phyloP scores from a whole-genome alignment of 1,140 invertebrate genomes.

The Homalodisca vitripennis region DNA sequence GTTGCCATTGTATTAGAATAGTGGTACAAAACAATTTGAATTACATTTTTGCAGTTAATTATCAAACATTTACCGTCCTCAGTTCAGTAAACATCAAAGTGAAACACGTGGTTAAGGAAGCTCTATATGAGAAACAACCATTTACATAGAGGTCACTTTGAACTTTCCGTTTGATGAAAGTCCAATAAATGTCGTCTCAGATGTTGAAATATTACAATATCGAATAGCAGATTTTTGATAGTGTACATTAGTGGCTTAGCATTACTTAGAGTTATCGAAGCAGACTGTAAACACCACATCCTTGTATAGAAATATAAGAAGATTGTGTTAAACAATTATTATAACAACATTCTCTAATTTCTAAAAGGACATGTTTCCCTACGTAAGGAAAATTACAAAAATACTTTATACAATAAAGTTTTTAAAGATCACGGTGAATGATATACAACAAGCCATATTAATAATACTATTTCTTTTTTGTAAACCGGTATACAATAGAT shows the following conservation, averaged over 20 bases:
- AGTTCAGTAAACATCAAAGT: no score
- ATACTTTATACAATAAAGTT: background rate
- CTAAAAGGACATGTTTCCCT: conserved; percentile 5
- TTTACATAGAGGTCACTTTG: no score
- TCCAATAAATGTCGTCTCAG: background rate
- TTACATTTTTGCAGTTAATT: no score
- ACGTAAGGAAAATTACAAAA: conserved; percentile 22
- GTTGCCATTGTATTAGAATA: no score
- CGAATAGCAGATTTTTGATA: background rate
- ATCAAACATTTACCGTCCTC: no score
- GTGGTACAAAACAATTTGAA: no score
- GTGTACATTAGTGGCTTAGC: background rate
- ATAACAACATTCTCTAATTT: background rate
- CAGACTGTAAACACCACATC: background rate
- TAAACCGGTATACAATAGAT: conserved; percentile 25
- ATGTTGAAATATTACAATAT: background rate
- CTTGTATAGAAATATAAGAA: background rate
- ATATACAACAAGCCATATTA: conserved; percentile 22
- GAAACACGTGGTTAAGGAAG: no score
- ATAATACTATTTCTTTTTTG: conserved; percentile 25
- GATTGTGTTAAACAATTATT: conserved; percentile 1
- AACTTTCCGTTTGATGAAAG: background rate
- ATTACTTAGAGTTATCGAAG: background rate
- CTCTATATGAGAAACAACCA: no score
- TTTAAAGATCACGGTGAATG: conserved; percentile 18